Percentiles rank a stretch among this genome's conserved stretches.
Conservation (phyloP, 2,113 vertebrate genomes). For the Polypterus bichir region DNA sequence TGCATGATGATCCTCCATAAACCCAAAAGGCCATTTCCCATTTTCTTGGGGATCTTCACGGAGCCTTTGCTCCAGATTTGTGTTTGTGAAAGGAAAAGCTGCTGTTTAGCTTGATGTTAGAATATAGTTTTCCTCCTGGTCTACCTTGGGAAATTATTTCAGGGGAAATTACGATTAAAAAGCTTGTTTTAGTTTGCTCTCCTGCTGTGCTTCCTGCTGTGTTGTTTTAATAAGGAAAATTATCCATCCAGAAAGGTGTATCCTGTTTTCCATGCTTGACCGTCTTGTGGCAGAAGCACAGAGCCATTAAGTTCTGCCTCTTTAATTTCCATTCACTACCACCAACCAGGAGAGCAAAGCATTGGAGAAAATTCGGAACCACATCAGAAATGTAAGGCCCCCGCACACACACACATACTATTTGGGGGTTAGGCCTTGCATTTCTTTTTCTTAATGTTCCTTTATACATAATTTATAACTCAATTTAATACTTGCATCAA, state of each 20-base stretch:
- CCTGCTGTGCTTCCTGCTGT: constrained; percentile 81
- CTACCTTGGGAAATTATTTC: constrained; percentile 68
- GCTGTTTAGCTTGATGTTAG: constrained; percentile 26
- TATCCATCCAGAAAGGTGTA: constrained; percentile 94
- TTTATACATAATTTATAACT: not conserved
- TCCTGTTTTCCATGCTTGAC: constrained; percentile 93
- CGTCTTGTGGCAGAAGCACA: constrained; percentile 65
- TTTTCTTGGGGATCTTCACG: no score
- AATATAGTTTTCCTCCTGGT: constrained; percentile 45
- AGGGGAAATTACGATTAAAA: constrained; percentile 76
- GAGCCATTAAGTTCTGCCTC: constrained; percentile 59
- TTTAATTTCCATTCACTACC: constrained; percentile 57
- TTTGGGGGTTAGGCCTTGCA: not conserved
- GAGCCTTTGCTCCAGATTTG: no score
- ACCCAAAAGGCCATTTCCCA: no score
- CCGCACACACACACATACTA: not conserved
- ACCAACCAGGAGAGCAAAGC: constrained; percentile 2
- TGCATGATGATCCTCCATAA: no score
- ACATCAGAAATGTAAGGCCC: no score
- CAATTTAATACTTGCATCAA: not conserved
- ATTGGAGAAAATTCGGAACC: no score
- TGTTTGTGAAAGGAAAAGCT: constrained; percentile 22
- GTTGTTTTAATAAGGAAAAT: constrained; percentile 96
- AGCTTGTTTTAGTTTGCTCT: constrained; percentile 77
- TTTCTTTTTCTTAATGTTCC: constrained; percentile 3